Percentiles rank a stretch among this genome's conserved stretches.
Evolutionary conservation across 2,113 vertebrate genomes (phyloP).

Genomic region (Dunckerocampus dactyliophorus): DNA sequence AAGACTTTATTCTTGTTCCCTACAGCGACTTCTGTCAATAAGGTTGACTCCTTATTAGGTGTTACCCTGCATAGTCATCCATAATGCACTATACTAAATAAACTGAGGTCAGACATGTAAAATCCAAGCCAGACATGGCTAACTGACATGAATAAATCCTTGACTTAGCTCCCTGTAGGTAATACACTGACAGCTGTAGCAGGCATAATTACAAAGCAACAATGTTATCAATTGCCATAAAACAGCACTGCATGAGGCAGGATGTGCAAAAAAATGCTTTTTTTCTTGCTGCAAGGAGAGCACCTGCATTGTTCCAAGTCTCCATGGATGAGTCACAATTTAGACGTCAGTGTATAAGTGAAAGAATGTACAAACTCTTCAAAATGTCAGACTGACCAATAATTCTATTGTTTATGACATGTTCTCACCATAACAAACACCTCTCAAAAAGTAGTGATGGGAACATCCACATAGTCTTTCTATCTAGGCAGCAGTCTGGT

Average conservation of each 20-base stretch:
- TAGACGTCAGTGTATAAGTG: conserved; percentile 38
- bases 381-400: conserved; percentile 54
- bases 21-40: conserved; percentile 32
- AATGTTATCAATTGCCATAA: conserved; percentile 11
- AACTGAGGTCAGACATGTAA: no score
- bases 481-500: conserved; percentile 37
- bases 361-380: conserved; percentile 46
- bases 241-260: conserved; percentile 19
- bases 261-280: conserved; percentile 9
- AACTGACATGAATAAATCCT: conserved; percentile 33
- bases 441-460: conserved; percentile 21
- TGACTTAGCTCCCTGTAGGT: conserved; percentile 20
- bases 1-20: conserved; percentile 52
- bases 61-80: background rate
- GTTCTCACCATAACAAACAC: conserved; percentile 37
- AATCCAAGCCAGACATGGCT: background rate
- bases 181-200: conserved; percentile 14
- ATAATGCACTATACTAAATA: background rate
- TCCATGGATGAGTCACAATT: conserved; percentile 33
- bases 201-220: conserved; percentile 27
- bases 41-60: background rate
- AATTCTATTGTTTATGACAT: conserved; percentile 46
- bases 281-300: conserved; percentile 44
- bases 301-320: conserved; percentile 50
- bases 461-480: conserved; percentile 28